Conservation (phyloP, 2,113 vertebrate species). For the Clarias gariepinus region DNA sequence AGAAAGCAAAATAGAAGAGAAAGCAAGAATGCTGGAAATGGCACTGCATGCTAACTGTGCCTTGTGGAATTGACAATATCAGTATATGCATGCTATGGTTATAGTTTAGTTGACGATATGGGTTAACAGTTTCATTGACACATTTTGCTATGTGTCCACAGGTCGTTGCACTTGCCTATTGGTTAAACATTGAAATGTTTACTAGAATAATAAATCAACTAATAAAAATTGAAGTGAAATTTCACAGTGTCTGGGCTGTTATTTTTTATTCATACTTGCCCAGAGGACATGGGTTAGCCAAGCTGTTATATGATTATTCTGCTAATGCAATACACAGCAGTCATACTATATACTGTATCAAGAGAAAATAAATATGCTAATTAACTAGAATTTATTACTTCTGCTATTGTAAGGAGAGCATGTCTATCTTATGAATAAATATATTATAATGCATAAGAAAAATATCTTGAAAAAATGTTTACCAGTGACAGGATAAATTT, state of each 20-base stretch:
- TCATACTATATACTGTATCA: too few relatives aligned
- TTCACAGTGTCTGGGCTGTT: not conserved
- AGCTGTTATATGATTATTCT: not conserved
- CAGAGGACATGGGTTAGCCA: not conserved
- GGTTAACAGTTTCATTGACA: not conserved
- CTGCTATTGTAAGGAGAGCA: not conserved
- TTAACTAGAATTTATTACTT: not conserved
- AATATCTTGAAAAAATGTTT: not conserved
- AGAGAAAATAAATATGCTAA: not conserved
- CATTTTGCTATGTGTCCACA: not conserved
- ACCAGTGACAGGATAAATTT: not conserved
- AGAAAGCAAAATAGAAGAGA: not conserved
- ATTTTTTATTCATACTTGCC: not conserved
- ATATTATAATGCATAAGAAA: too few relatives aligned
- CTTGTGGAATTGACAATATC: not conserved
- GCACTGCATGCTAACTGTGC: not conserved
- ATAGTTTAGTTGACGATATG: not conserved
- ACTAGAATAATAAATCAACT: not conserved
- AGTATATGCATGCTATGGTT: not conserved
- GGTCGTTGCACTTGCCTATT: not conserved
- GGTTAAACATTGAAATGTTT: not conserved
- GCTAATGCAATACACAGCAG: not conserved
- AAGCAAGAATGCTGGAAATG: not conserved
- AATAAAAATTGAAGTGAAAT: not conserved
- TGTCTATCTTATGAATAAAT: too few relatives aligned